Conservation (phyloP, 2,113 vertebrate species). For the Campylorhamphus procurvoides region DNA sequence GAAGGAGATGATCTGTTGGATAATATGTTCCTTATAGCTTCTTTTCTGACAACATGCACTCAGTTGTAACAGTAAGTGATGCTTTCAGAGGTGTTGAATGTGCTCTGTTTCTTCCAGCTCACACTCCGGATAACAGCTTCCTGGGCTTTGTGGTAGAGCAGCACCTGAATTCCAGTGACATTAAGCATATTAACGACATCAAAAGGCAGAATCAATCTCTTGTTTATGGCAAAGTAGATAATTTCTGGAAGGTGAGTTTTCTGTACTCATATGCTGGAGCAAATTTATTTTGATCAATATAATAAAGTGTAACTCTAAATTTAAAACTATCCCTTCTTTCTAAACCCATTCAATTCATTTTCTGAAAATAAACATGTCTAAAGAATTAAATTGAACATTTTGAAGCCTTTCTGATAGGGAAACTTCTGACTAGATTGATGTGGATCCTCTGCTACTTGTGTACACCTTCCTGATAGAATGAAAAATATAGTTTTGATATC, state of each 20-base stretch:
- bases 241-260: slow-evolving; percentile 96
- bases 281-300: slow-evolving; percentile 30
- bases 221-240: slow-evolving; percentile 97
- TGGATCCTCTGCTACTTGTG: not conserved
- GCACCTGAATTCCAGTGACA: slow-evolving; percentile 96
- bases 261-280: not conserved
- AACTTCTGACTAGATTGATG: not conserved
- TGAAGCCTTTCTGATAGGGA: not conserved
- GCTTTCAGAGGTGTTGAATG: not conserved
- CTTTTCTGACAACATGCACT: not conserved
- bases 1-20: not conserved
- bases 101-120: slow-evolving; percentile 79
- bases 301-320: not conserved
- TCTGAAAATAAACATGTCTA: not conserved
- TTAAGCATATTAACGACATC: slow-evolving; percentile 93
- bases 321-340: not conserved
- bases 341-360: not conserved
- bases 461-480: not conserved
- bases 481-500: not conserved
- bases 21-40: not conserved
- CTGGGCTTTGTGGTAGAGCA: slow-evolving; percentile 98
- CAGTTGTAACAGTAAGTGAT: not conserved
- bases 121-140: slow-evolving; percentile 98
- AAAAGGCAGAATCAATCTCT: slow-evolving; percentile 98
- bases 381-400: not conserved